phyloP scores from a whole-genome alignment of 2,113 vertebrate genomes.

The Pycnonotus jocosus region DNA sequence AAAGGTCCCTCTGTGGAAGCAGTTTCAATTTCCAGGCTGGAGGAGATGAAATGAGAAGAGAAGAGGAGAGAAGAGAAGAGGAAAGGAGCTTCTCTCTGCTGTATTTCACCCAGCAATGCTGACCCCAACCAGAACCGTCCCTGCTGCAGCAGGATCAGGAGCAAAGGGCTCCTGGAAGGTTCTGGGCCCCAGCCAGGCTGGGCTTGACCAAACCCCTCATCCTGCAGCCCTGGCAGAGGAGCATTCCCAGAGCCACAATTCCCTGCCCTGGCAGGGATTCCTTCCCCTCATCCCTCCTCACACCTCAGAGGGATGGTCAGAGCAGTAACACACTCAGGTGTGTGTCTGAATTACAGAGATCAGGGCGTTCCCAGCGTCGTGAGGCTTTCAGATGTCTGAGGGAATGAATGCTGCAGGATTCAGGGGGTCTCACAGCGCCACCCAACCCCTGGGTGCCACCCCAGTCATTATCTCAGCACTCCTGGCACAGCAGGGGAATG shows the following conservation, averaged over 20 bases:
- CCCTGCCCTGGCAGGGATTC: neutral
- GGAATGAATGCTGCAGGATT: neutral
- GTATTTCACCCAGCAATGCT: neutral
- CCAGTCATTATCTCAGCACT: neutral
- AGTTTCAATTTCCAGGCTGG: constrained; percentile 53
- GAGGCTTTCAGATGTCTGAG: neutral
- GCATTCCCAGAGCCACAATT: neutral
- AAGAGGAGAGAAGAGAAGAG: neutral
- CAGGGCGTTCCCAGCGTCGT: neutral
- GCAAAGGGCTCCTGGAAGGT: fast-evolving
- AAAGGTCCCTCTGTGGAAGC: constrained; percentile 58
- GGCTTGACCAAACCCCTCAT: neutral
- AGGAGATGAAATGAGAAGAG: neutral
- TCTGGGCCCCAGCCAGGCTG: neutral
- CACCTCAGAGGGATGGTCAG: neutral
- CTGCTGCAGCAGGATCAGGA: neutral
- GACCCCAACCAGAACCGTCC: neutral
- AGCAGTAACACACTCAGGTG: fast-evolving
- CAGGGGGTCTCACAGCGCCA: neutral
- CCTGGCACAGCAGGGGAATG: neutral
- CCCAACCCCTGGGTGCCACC: neutral
- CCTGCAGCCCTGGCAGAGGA: neutral
- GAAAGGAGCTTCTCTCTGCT: neutral
- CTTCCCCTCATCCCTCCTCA: neutral
- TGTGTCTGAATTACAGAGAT: neutral